Evolutionary conservation across 2,113 vertebrate species (phyloP), one percentile per base, ranked within the genome.

Genomic region (Chaetops frenatus): DNA sequence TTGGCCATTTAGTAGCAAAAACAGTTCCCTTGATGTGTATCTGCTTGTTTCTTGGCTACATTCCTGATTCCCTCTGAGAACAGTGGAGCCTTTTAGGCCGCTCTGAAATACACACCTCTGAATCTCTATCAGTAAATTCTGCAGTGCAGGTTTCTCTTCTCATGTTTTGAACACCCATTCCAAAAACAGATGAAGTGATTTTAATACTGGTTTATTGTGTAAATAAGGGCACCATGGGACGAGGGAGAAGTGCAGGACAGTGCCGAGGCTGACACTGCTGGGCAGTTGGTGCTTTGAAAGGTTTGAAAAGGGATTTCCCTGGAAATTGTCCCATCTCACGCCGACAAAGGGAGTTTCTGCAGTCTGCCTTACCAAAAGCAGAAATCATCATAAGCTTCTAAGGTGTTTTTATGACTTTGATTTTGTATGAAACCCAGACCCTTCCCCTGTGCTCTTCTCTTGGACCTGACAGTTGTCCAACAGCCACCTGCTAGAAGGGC

Each of bases 1-100:
- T 64, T 92, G 83, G 74, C 73, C 24, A 48, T 96, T 95, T 96
- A 92, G 79, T 84, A 86, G 82, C 57, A 94, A 91, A 93, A 96
- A 9, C 76, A 71, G 74, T 93, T 89, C 91, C 69, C 44, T 87
- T 95, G 91, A 91, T 95, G 56, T 92, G 72, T 91, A 94, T 96
- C 85, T 97, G n/a, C 50, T 79, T 82, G 71, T 90, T 76, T 87
- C 62, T 79, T 93, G 87, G 81, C 92, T 86, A 20, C 82, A 21
- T 69, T 92, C 92, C 93, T 82, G 64, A 78, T 65, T 79, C 23
- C 62, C 21, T 81, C 35, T 48, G 78, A 92, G 79, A 95, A 94
- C 88, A 95, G 90, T 25, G 0, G 42, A 91, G 90, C 71, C 92
- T 77, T 88, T 95, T 66, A 82, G 29, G n/a, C 76, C 84, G 45